Evolutionary conservation across 2,113 vertebrate species (phyloP).

Genomic region (Microcebus murinus): DNA sequence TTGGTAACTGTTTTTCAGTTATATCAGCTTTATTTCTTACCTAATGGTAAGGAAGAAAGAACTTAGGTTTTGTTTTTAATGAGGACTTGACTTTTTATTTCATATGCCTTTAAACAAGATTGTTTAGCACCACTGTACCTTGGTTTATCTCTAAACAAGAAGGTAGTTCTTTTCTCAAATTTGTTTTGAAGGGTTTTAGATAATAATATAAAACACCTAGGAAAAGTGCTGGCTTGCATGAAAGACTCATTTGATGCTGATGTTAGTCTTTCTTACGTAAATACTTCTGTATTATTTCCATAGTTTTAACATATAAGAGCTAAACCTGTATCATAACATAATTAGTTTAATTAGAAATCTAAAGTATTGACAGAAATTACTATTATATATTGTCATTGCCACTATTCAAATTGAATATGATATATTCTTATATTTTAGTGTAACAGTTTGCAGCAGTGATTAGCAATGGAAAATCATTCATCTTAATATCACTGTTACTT

Average conservation of each 20-base stretch:
- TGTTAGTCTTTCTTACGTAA: not conserved
- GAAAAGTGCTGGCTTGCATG: not conserved
- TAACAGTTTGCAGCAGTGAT: not conserved
- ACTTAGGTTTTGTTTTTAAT: constrained; percentile 28
- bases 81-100: not conserved
- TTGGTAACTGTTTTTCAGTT: not conserved
- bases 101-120: not conserved
- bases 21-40: not conserved
- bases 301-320: not conserved
- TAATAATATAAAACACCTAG: not conserved
- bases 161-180: not conserved
- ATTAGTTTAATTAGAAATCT: constrained; percentile 25
- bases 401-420: constrained; percentile 39
- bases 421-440: constrained; percentile 23
- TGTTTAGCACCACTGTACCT: not conserved
- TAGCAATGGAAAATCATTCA: constrained; percentile 40
- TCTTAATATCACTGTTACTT: constrained; percentile 34
- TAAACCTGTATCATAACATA: not conserved
- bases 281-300: not conserved
- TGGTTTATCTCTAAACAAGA: not conserved
- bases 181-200: not conserved
- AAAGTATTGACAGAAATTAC: not conserved
- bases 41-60: not conserved
- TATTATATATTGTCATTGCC: not conserved
- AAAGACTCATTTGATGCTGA: not conserved